Percentiles rank a stretch among this genome's conserved stretches.
phyloP scores from a whole-genome alignment of 2,113 vertebrate species.

The Prinia subflava region DNA sequence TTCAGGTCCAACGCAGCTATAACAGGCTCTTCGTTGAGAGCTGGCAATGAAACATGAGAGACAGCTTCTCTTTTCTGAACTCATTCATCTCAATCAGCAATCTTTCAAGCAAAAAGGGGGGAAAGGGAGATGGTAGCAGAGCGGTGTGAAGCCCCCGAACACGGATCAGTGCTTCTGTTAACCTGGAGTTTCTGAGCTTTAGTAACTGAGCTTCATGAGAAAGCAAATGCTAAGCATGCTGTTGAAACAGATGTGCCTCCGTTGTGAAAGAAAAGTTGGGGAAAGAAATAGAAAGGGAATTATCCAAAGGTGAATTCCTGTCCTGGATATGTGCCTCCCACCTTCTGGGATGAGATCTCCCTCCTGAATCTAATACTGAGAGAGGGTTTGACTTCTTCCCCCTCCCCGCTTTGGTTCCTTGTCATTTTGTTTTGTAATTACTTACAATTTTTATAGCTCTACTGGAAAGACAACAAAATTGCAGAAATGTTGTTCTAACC shows the following conservation, averaged over 20 bases:
- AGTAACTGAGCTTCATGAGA: background rate
- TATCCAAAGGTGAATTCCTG: background rate
- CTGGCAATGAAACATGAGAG: constrained; percentile 34
- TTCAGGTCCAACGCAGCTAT: constrained; percentile 46
- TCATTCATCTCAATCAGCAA: constrained; percentile 68
- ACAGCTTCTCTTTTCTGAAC: background rate
- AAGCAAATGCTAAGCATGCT: background rate
- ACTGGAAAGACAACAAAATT: constrained; percentile 44
- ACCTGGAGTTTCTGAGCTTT: background rate
- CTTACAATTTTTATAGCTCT: constrained; percentile 40
- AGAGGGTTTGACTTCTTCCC: background rate
- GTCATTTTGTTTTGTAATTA: constrained; percentile 47
- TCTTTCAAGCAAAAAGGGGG: constrained; percentile 10
- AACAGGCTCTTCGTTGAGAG: constrained; percentile 35
- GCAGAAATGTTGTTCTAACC: constrained; percentile 34
- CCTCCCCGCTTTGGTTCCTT: background rate
- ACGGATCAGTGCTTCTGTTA: background rate
- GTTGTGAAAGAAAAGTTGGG: background rate
- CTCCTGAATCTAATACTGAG: background rate
- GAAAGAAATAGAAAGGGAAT: background rate
- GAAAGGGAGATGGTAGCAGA: constrained; percentile 1
- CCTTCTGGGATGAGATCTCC: background rate
- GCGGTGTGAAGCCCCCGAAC: background rate
- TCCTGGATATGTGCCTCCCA: background rate
- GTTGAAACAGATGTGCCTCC: background rate